A percentile compares a stretch with the other conserved stretches of the same genome.
Evolutionary conservation across 1,140 invertebrate genomes (phyloP).

Genomic region (Drosophila pachea): DNA sequence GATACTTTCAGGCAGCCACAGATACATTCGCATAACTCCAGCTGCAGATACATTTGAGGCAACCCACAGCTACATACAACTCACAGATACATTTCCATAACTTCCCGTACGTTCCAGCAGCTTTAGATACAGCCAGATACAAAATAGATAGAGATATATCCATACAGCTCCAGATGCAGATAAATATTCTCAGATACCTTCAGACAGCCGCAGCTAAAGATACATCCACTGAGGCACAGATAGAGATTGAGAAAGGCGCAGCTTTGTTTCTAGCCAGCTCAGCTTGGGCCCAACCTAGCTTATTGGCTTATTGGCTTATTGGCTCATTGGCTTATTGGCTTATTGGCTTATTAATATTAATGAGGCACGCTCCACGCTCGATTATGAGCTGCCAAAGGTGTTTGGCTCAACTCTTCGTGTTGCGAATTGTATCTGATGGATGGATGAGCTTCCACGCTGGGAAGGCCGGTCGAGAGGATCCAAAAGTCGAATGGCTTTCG

Average conservation of each 20-base stretch:
- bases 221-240: neutral
- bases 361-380: slow-evolving; percentile 52
- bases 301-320: slow-evolving; percentile 40
- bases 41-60: too few species aligned
- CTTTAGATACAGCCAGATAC: slow-evolving; percentile 2
- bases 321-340: slow-evolving; percentile 39
- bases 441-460: too few species aligned
- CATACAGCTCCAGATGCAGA: slow-evolving; percentile 19
- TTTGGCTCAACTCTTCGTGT: slow-evolving; percentile 40
- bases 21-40: too few species aligned
- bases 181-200: slow-evolving; percentile 15
- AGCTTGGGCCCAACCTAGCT: slow-evolving; percentile 24
- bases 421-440: slow-evolving; percentile 18
- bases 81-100: slow-evolving; percentile 2
- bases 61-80: too few species aligned
- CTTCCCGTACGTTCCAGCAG: neutral
- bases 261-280: neutral
- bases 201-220: slow-evolving; percentile 14
- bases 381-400: slow-evolving; percentile 38
- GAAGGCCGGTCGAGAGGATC: too few species aligned
- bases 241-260: slow-evolving; percentile 29
- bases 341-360: slow-evolving; percentile 66
- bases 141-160: neutral
- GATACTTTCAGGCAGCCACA: too few species aligned
- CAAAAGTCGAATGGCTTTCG: too few species aligned